These are phyloP conservation scores for Bombus waltoni DNA, from an alignment of 1,140 invertebrate genomes.

Conservation along the genomic window DNA sequence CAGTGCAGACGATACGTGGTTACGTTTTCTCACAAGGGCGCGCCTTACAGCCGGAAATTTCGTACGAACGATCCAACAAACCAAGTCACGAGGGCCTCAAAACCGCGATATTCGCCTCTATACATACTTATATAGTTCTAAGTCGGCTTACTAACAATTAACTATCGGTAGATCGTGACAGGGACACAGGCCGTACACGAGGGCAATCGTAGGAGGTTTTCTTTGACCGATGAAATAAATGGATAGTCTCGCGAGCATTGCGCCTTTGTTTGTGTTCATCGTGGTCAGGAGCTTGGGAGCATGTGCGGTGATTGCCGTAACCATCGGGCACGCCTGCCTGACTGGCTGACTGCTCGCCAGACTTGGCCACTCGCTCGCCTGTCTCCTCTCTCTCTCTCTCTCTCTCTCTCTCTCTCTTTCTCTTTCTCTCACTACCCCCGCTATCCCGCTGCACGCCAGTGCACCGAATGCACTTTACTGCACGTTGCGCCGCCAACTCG, in stretches of 20 bases:
- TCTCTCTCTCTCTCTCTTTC: neutral
- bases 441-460: slow-evolving; percentile 58
- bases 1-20: too few species aligned
- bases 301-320: slow-evolving; percentile 77
- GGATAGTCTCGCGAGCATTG: slow-evolving; percentile 53
- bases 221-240: slow-evolving; percentile 61
- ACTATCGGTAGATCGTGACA: slow-evolving; percentile 57
- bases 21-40: too few species aligned
- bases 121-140: neutral
- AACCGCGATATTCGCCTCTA: neutral
- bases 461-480: slow-evolving; percentile 65
- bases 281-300: slow-evolving; percentile 71
- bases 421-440: slow-evolving; percentile 40
- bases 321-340: slow-evolving; percentile 75
- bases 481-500: slow-evolving; percentile 43
- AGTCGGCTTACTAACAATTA: slow-evolving; percentile 47
- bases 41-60: too few species aligned
- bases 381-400: neutral
- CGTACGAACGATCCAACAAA: too few species aligned
- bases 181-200: slow-evolving; percentile 14
- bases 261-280: slow-evolving; percentile 68
- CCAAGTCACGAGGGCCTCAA: too few species aligned
- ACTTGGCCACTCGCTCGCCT: slow-evolving; percentile 35
- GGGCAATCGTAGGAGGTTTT: slow-evolving; percentile 45
- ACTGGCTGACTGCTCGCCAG: slow-evolving; percentile 48